Evolutionary conservation across 2,797 vertebrate genomes (phyloP).

Genomic region (Pipistrellus pygmaeus): DNA sequence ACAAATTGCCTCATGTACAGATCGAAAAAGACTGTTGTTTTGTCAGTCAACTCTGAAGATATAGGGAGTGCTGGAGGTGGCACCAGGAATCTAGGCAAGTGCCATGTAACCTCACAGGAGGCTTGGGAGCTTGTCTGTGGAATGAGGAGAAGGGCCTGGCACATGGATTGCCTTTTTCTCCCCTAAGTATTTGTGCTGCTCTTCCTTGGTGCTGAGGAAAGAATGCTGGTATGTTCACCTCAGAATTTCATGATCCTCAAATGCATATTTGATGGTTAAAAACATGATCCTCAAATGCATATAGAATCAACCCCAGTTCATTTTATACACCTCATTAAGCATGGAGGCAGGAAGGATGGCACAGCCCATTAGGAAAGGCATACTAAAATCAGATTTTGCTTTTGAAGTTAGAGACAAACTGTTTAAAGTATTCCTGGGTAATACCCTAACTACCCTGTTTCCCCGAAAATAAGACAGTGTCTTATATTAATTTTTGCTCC

Average conservation of each 20-base stretch:
- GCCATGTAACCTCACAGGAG: neutral
- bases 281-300: neutral
- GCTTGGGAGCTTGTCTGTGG: neutral
- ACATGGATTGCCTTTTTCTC: neutral
- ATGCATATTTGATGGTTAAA: too few relatives aligned
- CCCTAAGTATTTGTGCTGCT: neutral
- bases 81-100: neutral
- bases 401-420: constrained; percentile 37
- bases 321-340: neutral
- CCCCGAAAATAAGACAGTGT: too few relatives aligned
- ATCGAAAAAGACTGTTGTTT: neutral
- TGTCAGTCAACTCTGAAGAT: neutral
- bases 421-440: neutral
- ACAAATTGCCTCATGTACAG: neutral
- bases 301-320: neutral
- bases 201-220: neutral
- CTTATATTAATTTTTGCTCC: too few relatives aligned
- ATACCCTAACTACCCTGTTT: neutral
- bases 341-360: neutral
- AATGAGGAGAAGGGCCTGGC: neutral
- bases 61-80: neutral
- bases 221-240: neutral
- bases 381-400: constrained; percentile 19
- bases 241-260: neutral
- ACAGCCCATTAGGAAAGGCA: neutral